Base-by-base conservation (phyloP, 2,888 invertebrate species). In the Labia minor region DNA sequence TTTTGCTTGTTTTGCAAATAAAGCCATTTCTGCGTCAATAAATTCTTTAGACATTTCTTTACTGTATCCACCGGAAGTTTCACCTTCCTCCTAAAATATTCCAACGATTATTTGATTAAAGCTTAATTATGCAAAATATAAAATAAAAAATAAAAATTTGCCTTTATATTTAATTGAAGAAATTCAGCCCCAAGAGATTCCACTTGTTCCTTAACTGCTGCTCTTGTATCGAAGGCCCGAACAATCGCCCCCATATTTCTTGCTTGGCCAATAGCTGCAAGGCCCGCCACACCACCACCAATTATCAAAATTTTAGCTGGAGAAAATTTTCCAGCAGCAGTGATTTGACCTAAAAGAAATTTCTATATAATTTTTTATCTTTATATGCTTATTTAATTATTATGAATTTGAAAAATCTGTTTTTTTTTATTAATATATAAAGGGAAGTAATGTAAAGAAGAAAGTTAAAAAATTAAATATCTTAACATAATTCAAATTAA, bases 121-220 rank as follows among this genome's bases (percentile, higher is more conserved):
- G 4, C 8, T 26, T 26, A 8, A 26, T 16, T 16, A 19, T 61
- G 21, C 16, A 67, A 61, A 14, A 61, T 8, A 10, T 11, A 21
- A 4, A 26, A 6, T 26, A 26, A 8, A 26, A 26, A 26, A 26
- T 6, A 26, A 26, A 26, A 6, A 26, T 6, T 26, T 26, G 88
- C 90, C 82, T 87, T 81, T 72, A 90, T 81, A 63, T 85, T 82
- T 74, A 92, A 85, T 70, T 90, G 89, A 70, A 94, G 82, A 78
- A 92, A 94, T 78, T 92, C 90, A 0, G 92, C 93, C 18, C 93
- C 93, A 73, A 94, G 83, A 61, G 91, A 90, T 78, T 92, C 90
- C 10, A 93, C 87, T 79, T 91, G 90, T 74, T 91, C 90, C 72
- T 88, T 84, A 33, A 90, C 90, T 2, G 89, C 90, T 2, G 89